Percentiles rank a stretch among this genome's conserved stretches.
Conservation (phyloP, 2,888 invertebrate species). For the Ephialtes manifestator region DNA sequence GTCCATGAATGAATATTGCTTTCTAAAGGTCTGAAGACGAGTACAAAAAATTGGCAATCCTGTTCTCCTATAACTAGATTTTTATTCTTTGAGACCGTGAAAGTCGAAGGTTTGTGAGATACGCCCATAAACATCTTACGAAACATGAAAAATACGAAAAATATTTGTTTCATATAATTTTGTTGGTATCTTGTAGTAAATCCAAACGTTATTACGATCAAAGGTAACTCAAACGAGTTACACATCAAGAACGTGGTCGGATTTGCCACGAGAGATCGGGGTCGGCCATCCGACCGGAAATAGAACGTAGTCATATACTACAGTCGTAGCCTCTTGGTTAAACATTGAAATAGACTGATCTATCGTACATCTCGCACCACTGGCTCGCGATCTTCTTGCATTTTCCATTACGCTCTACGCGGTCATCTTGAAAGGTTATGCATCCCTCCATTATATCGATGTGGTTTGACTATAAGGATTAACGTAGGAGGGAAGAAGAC, state of each 20-base stretch:
- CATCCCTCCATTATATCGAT: constrained; percentile 18
- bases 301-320: constrained; percentile 57
- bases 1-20: no score
- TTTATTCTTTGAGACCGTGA: no score
- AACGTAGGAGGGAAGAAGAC: background rate
- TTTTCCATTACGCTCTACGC: background rate
- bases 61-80: no score
- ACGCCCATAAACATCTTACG: no score
- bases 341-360: constrained; percentile 59
- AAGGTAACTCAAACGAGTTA: background rate
- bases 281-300: constrained; percentile 69
- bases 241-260: constrained; percentile 16
- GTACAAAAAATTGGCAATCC: no score
- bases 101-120: no score
- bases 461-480: constrained; percentile 1
- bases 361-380: constrained; percentile 18
- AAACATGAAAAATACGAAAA: no score
- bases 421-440: constrained; percentile 1
- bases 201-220: background rate
- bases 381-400: background rate
- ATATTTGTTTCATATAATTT: background rate
- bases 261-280: constrained; percentile 58
- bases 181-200: background rate
- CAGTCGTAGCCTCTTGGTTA: constrained; percentile 36
- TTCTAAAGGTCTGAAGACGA: no score